Evolutionary conservation across 1,140 invertebrate species (phyloP).

Genomic region (Polypedilum vanderplanki): DNA sequence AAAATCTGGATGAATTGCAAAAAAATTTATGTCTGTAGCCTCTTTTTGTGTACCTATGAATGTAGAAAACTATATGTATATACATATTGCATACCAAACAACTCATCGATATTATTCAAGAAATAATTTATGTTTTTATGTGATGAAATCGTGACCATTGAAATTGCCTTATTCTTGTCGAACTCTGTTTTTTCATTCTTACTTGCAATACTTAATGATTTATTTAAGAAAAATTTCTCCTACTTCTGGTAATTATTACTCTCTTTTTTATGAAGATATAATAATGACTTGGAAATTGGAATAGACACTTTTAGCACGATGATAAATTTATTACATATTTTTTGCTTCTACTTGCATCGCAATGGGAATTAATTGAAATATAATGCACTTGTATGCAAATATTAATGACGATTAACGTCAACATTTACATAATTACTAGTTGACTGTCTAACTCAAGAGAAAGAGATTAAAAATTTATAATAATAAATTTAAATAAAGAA

Average conservation of each 20-base stretch:
- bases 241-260: conserved; percentile 3
- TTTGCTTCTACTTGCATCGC: too few relatives aligned
- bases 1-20: conserved; percentile 18
- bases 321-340: background rate
- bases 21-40: background rate
- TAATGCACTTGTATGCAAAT: background rate
- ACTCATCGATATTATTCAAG: background rate
- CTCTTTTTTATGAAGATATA: background rate
- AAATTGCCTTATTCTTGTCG: background rate
- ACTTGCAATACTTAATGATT: background rate
- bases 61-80: background rate
- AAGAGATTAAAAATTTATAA: too few relatives aligned
- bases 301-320: background rate
- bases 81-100: background rate
- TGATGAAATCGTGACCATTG: conserved; percentile 17
- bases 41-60: background rate
- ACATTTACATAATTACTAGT: background rate
- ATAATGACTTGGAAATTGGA: background rate
- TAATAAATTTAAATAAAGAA: too few relatives aligned
- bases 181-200: too few relatives aligned
- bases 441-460: too few relatives aligned
- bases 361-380: background rate
- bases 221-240: background rate
- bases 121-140: conserved; percentile 20
- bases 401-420: background rate